Base-by-base conservation (phyloP, 2,888 invertebrate genomes). In the Brachylomia viminalis region DNA sequence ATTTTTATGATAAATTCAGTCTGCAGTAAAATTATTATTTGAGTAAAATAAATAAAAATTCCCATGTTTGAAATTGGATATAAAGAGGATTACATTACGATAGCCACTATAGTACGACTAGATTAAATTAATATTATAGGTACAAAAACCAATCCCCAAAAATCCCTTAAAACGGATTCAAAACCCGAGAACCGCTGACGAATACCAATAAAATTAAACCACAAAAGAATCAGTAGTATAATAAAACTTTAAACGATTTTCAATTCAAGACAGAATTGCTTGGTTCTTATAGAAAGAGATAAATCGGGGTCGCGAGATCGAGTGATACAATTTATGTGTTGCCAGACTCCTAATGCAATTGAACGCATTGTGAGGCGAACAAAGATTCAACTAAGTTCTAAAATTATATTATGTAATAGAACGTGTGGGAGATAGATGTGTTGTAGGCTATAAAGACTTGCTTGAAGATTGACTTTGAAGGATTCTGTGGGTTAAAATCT, bases 251-350 rank as follows among this genome's bases (percentile, higher is more conserved):
- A 85, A 89, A 84, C 79, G 85, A 83, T 89, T 87, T 87, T 87
- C 87, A 84, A 89, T 89, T 86, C 80, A 83, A 84, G 84, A 79
- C 84, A 82, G 78, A 85, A 88, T 85, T 72, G 80, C 77, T 84
- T 69, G 86, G 83, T 80, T 86, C 77, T 80, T 69, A 74, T 33
- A 77, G 77, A 80, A 80, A 71, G 78, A 89, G 87, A 90, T 89
- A 90, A 90, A 91, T 90, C 80, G 82, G 71, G 84, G 85, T 85
- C 84, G 83, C 62, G 84, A 88, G 86, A 88, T 90, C 87, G 88
- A 88, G 84, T 85, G 90, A 89, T 89, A 90, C 91, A 92, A 92
- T 92, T 93, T 93, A 93, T 92, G 89, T 90, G 86, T 83, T 82
- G 88, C 84, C 88, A 79, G 82, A 59, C 72, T 73, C 84, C 83